A percentile compares a stretch with the other conserved stretches of the same genome.
Conservation (phyloP, 2,797 vertebrate species). For the Malacoraja senta region DNA sequence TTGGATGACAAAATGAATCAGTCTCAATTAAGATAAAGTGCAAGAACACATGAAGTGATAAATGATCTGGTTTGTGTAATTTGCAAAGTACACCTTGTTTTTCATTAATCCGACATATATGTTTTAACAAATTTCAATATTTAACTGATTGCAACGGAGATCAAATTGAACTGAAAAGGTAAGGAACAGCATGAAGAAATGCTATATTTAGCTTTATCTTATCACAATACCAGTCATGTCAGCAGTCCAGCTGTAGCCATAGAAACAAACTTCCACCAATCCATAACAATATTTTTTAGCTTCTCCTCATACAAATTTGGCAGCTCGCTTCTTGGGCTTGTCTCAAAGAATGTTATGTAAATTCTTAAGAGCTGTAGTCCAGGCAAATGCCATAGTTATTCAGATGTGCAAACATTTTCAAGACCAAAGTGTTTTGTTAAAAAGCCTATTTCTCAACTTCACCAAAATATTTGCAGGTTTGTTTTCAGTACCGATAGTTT, state of each 20-base stretch:
- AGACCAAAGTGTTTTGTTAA: not conserved
- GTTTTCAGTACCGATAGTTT: not conserved
- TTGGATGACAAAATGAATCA: not conserved
- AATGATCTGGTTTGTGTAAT: not conserved
- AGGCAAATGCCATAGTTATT: not conserved
- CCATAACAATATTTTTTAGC: slow-evolving; percentile 37
- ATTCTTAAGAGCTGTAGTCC: not conserved
- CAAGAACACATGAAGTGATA: not conserved
- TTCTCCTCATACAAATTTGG: slow-evolving; percentile 34
- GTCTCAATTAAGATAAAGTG: not conserved
- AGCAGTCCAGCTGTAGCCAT: slow-evolving; percentile 36
- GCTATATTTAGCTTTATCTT: slow-evolving; percentile 35
- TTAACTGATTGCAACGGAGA: slow-evolving; percentile 6
- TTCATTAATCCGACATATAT: not conserved
- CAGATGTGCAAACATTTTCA: not conserved
- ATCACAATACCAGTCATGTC: slow-evolving; percentile 36
- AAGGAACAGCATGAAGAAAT: slow-evolving; percentile 20
- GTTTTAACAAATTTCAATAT: not conserved
- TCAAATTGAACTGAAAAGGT: not conserved
- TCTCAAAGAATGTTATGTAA: not conserved
- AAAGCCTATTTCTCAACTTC: not conserved
- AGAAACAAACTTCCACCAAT: slow-evolving; percentile 30
- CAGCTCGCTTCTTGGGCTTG: slow-evolving; percentile 4
- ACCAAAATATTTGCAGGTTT: not conserved
- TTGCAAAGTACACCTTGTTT: not conserved